Conservation (phyloP, 2,797 vertebrate species). For the Australoheros facetus region DNA sequence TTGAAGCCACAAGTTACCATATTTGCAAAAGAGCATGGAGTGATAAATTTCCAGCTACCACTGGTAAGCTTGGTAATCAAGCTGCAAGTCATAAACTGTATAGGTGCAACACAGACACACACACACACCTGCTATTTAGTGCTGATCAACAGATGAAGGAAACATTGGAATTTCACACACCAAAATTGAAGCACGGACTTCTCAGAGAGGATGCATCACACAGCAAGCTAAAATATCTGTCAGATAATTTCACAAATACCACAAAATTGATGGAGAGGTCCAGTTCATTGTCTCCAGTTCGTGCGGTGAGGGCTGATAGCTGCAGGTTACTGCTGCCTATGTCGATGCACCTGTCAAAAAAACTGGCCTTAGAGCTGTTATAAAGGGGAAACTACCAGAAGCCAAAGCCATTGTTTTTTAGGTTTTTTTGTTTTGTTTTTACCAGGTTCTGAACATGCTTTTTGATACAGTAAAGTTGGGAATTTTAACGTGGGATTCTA, state of each 20-base stretch:
- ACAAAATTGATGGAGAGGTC: not conserved
- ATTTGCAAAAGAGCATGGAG: not conserved
- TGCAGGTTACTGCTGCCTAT: not conserved
- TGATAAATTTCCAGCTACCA: not conserved
- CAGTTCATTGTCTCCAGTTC: not conserved
- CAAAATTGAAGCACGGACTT: not conserved
- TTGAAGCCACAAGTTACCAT: too few relatives aligned
- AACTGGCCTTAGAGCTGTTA: not conserved
- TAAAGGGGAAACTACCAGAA: not conserved
- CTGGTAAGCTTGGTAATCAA: not conserved
- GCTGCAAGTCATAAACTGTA: not conserved
- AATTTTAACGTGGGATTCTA: not conserved
- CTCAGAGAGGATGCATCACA: too few relatives aligned
- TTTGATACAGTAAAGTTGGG: not conserved
- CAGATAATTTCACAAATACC: not conserved
- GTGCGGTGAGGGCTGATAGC: not conserved
- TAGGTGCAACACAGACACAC: not conserved
- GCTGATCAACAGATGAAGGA: not conserved
- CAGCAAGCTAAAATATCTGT: not conserved
- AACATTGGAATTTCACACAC: not conserved
- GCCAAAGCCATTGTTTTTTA: not conserved
- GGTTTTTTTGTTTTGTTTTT: not conserved
- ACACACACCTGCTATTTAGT: not conserved
- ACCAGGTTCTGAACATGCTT: not conserved
- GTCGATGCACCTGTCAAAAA: not conserved